Conservation (phyloP, 2,113 vertebrate species). For the Apteryx owenii region DNA sequence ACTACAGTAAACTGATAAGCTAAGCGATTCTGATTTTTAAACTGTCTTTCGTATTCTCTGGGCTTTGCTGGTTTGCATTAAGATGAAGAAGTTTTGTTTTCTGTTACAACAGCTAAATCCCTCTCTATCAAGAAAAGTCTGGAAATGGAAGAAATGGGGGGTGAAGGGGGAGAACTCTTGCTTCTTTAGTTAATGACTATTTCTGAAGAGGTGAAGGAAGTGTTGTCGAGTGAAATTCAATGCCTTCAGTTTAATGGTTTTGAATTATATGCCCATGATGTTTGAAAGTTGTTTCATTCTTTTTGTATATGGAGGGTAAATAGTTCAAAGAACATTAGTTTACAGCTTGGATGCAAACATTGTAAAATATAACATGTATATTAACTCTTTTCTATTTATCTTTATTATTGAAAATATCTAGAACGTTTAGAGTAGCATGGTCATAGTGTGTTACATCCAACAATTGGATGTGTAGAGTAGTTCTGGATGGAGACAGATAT, state of each 20-base stretch:
- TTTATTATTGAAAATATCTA: slow-evolving; percentile 78
- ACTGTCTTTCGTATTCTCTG: slow-evolving; percentile 71
- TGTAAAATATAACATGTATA: slow-evolving; percentile 84
- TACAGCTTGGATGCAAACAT: slow-evolving; percentile 81
- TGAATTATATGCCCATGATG: slow-evolving; percentile 75
- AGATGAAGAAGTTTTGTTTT: slow-evolving; percentile 75
- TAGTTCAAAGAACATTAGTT: slow-evolving; percentile 83
- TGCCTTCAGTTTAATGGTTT: slow-evolving; percentile 80
- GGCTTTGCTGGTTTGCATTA: slow-evolving; percentile 82
- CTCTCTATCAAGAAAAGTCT: slow-evolving; percentile 58
- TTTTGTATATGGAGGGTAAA: slow-evolving; percentile 80
- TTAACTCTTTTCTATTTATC: slow-evolving; percentile 85
- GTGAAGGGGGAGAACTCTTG: slow-evolving; percentile 4
- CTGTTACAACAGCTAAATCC: slow-evolving; percentile 71
- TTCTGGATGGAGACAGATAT: slow-evolving; percentile 56
- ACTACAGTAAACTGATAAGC: slow-evolving; percentile 75
- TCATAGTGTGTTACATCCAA: slow-evolving; percentile 66
- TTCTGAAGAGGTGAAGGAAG: slow-evolving; percentile 69
- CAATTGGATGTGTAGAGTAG: slow-evolving; percentile 74
- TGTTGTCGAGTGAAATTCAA: slow-evolving; percentile 63
- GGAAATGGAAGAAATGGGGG: slow-evolving; percentile 54
- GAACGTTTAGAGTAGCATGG: slow-evolving; percentile 71
- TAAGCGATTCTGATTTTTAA: slow-evolving; percentile 75
- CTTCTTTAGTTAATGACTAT: slow-evolving; percentile 57
- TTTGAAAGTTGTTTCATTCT: slow-evolving; percentile 65